Conservation (phyloP, 1,140 invertebrate genomes). For the Caenorhabditis remanei region DNA sequence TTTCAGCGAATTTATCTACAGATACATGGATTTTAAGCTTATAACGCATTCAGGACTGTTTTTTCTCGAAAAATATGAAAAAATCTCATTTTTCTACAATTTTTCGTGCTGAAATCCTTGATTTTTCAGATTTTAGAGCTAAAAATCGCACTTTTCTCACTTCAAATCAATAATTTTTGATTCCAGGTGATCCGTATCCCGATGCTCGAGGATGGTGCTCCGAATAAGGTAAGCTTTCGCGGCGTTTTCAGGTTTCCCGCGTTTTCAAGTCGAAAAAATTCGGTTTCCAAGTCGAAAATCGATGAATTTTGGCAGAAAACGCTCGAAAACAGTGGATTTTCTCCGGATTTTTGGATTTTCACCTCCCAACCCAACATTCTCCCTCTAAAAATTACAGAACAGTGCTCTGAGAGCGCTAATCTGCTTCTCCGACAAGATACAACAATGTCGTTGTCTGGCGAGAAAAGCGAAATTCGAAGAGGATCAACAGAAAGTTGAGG, state of each 20-base stretch:
- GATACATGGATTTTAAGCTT: no score
- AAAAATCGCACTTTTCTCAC: neutral
- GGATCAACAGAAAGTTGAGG: neutral
- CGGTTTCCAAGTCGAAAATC: no score
- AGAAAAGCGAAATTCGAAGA: conserved; percentile 6
- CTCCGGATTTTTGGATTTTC: neutral
- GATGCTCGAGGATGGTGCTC: neutral
- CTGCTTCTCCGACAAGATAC: conserved; percentile 30
- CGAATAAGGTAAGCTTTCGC: neutral
- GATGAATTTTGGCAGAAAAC: no score
- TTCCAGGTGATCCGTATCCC: conserved; percentile 35
- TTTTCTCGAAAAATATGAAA: no score
- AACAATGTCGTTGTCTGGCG: neutral
- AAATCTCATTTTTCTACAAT: no score
- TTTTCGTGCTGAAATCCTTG: no score
- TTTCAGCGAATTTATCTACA: no score
- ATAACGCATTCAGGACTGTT: no score
- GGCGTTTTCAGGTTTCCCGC: neutral
- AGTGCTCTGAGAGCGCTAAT: conserved; percentile 32
- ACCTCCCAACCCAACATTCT: neutral
- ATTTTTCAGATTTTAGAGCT: neutral
- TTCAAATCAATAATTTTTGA: neutral
- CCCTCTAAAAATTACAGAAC: conserved; percentile 6
- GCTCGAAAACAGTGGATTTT: neutral
- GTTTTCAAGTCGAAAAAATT: neutral